Conservation (phyloP, 2,797 vertebrate species). For the Peromyscus eremicus region DNA sequence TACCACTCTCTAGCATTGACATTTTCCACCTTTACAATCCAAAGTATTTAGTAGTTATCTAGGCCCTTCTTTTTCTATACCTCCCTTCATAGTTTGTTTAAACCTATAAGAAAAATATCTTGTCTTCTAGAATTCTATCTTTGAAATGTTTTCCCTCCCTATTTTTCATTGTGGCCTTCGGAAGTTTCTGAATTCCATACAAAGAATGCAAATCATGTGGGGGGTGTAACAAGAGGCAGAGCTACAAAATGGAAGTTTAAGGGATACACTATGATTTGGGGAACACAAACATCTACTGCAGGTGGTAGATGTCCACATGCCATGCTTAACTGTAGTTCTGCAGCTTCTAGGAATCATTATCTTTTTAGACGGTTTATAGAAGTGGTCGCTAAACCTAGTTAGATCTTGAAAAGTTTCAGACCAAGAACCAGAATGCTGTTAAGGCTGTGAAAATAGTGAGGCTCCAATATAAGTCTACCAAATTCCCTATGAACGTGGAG, state of each 20-base stretch:
- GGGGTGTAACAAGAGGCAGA: neutral
- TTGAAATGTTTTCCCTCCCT: neutral
- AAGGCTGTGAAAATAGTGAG: slow-evolving; percentile 29
- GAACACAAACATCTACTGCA: neutral
- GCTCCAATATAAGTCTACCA: neutral
- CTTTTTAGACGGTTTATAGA: neutral
- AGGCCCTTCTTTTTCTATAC: neutral
- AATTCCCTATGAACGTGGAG: neutral
- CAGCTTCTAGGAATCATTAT: neutral
- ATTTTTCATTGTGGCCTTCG: neutral
- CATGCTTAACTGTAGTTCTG: neutral
- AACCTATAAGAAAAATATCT: neutral
- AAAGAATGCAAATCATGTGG: slow-evolving; percentile 2
- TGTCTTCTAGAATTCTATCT: neutral
- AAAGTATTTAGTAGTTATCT: neutral
- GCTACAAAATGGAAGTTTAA: neutral
- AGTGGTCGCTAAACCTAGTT: slow-evolving; percentile 24
- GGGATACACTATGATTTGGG: neutral
- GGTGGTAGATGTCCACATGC: neutral
- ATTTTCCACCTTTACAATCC: neutral
- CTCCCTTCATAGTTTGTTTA: neutral
- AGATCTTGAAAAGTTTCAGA: slow-evolving; percentile 32
- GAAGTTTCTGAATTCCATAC: neutral
- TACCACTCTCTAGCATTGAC: neutral
- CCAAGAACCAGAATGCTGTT: slow-evolving; percentile 10